Conservation (phyloP, 1,140 invertebrate species). For the Bombus balteatus region DNA sequence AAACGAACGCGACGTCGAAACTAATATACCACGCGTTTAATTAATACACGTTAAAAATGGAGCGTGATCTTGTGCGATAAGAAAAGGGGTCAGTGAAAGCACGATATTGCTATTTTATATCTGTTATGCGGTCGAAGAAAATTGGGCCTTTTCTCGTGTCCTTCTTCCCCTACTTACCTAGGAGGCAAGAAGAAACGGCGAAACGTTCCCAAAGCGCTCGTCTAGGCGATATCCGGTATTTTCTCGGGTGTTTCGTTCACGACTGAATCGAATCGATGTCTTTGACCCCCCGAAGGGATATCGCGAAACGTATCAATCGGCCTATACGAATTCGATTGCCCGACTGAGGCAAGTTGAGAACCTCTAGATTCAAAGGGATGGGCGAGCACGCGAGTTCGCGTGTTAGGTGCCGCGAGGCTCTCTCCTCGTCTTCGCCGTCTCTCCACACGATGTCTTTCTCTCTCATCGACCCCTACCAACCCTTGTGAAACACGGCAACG, state of each 20-base stretch:
- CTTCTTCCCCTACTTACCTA: too few species aligned
- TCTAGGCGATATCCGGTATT: not conserved
- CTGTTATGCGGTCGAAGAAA: not conserved
- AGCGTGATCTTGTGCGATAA: conserved; percentile 13
- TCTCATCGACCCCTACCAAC: conserved; percentile 57
- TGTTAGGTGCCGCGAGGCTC: conserved; percentile 70
- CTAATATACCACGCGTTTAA: not conserved
- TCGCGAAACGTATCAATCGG: not conserved
- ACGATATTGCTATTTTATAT: conserved; percentile 16
- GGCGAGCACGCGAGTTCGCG: conserved; percentile 80
- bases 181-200: not conserved
- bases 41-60: conserved; percentile 18
- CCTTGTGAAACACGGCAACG: conserved; percentile 25
- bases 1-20: not conserved
- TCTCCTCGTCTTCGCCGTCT: conserved; percentile 34
- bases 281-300: conserved; percentile 6
- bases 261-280: conserved; percentile 23
- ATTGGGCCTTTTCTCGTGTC: not conserved
- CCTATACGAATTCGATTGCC: not conserved
- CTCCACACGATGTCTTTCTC: conserved; percentile 24
- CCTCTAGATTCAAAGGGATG: conserved; percentile 76
- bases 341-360: conserved; percentile 69
- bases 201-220: not conserved
- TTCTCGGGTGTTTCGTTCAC: too few species aligned
- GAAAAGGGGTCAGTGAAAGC: conserved; percentile 20